A percentile compares a stretch with the other conserved stretches of the same genome.
phyloP scores from a whole-genome alignment of 2,797 vertebrate genomes.

The Sebastes nivosus region DNA sequence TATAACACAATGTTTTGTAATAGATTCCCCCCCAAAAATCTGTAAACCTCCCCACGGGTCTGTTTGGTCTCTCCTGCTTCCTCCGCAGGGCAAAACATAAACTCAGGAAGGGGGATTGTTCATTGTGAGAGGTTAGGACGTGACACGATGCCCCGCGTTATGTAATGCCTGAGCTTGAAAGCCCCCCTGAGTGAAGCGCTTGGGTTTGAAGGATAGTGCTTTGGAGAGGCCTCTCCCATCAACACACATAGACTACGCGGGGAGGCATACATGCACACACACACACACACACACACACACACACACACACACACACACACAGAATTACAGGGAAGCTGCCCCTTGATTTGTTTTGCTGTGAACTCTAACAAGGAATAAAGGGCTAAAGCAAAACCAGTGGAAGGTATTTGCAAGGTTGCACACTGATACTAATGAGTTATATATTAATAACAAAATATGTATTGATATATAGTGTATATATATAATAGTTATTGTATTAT shows the following conservation, averaged over 20 bases:
- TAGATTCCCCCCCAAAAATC: constrained; percentile 29
- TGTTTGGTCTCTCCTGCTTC: constrained; percentile 72
- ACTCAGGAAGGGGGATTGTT: constrained; percentile 81
- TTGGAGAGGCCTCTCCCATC: constrained; percentile 66
- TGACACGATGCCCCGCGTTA: constrained; percentile 71
- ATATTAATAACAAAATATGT: not conserved
- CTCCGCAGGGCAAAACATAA: constrained; percentile 69
- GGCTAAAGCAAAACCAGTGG: not conserved
- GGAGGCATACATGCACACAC: constrained; percentile 32
- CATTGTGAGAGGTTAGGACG: constrained; percentile 70
- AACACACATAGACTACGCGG: constrained; percentile 38
- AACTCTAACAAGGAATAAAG: constrained; percentile 25
- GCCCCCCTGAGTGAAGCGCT: constrained; percentile 65
- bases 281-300: not conserved
- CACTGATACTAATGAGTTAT: not conserved
- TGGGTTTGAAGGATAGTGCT: constrained; percentile 74
- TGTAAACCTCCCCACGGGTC: constrained; percentile 59
- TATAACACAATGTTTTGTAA: constrained; percentile 49
- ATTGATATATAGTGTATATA: not conserved
- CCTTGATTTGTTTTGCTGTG: constrained; percentile 42
- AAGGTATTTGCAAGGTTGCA: not conserved
- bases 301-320: not conserved
- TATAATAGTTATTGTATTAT: too few relatives aligned
- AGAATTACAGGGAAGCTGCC: constrained; percentile 15
- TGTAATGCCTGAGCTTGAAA: constrained; percentile 64